Evolutionary conservation across 2,797 vertebrate genomes (phyloP).

Genomic region (Vespertilio murinus): DNA sequence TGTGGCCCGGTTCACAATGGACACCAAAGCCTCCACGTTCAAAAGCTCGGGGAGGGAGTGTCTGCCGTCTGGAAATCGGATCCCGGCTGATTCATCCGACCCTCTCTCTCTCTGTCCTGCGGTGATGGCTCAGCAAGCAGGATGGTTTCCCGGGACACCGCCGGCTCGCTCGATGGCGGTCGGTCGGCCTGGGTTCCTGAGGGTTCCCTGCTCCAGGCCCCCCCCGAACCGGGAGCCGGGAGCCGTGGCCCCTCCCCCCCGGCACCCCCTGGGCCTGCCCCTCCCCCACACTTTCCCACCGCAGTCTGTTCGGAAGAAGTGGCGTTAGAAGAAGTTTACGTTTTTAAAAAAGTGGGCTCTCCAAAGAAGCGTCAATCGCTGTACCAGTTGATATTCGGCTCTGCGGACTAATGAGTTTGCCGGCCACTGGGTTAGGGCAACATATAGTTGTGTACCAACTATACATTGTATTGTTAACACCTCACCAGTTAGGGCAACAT

Average conservation of each 20-base stretch:
- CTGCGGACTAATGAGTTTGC: too few relatives aligned
- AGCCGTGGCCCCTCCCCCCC: background rate
- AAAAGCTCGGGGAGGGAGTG: background rate
- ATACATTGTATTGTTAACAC: too few relatives aligned
- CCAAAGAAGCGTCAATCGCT: too few relatives aligned
- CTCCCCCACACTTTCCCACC: background rate
- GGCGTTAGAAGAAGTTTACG: too few relatives aligned
- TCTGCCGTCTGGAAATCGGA: background rate
- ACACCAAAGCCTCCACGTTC: background rate
- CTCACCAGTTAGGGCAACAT: too few relatives aligned
- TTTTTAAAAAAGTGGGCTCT: too few relatives aligned
- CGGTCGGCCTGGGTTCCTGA: background rate
- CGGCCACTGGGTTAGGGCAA: too few relatives aligned
- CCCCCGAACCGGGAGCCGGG: background rate
- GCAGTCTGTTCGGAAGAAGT: background rate
- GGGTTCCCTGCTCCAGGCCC: background rate
- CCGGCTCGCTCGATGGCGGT: background rate
- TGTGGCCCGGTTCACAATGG: background rate
- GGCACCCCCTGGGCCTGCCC: background rate
- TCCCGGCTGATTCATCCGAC: background rate
- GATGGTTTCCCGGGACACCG: background rate
- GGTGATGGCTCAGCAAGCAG: background rate
- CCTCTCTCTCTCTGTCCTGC: background rate
- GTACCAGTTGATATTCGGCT: too few relatives aligned
- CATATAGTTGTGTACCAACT: too few relatives aligned